Conservation (phyloP, 2,797 vertebrate species). For the Salarias fasciatus region DNA sequence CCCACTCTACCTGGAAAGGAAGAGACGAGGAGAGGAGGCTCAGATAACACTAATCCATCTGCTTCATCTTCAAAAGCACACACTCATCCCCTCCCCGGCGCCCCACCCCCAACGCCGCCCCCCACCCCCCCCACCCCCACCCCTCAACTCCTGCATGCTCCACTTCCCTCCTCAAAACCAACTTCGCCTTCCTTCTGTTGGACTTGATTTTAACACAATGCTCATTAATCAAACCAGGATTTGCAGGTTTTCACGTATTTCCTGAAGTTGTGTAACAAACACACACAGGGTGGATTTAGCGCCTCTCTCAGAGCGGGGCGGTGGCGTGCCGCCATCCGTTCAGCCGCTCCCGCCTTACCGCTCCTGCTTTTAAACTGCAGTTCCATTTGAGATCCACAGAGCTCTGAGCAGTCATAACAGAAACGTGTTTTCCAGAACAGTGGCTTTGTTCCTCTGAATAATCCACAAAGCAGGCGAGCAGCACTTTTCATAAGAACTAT, state of each 20-base stretch:
- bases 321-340: no score
- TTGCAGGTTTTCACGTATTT: no score
- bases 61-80: constrained; percentile 80
- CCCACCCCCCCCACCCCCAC: constrained; percentile 45
- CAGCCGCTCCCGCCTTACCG: no score
- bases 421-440: constrained; percentile 5
- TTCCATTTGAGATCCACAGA: not conserved
- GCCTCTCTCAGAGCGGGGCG: no score
- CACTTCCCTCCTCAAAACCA: constrained; percentile 37
- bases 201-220: no score
- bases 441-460: constrained; percentile 10
- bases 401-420: constrained; percentile 6
- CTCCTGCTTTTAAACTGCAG: not conserved
- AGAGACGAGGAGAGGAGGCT: constrained; percentile 67
- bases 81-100: constrained; percentile 59
- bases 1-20: constrained; percentile 81
- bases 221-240: no score
- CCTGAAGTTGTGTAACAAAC: no score
- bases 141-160: constrained; percentile 55
- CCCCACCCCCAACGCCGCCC: constrained; percentile 33
- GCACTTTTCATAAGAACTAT: constrained; percentile 4
- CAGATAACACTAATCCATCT: constrained; percentile 79
- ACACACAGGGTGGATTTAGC: no score
- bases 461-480: constrained; percentile 13
- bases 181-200: no score